Conservation (phyloP, 2,113 vertebrate species). For the Pyxicephalus adspersus region DNA sequence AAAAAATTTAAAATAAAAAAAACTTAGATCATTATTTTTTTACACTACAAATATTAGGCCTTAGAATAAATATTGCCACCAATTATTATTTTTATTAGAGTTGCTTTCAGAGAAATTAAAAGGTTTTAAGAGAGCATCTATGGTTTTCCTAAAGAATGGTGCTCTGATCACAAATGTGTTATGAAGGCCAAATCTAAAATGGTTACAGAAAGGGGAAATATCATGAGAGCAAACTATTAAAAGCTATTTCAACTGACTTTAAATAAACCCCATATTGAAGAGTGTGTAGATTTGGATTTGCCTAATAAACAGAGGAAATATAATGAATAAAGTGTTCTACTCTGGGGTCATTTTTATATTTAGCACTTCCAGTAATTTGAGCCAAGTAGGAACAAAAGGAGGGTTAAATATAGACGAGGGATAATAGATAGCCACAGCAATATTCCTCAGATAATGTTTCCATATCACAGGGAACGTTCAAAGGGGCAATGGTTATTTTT, state of each 20-base stretch:
- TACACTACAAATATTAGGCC: too few species aligned
- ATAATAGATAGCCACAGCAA: conserved; percentile 68
- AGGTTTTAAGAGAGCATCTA: too few species aligned
- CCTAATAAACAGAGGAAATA: conserved; percentile 86
- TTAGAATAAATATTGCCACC: too few species aligned
- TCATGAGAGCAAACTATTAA: conserved; percentile 3
- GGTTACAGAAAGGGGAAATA: not conserved
- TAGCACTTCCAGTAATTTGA: conserved; percentile 87
- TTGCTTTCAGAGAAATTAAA: too few species aligned
- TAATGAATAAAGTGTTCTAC: conserved; percentile 85
- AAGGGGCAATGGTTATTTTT: conserved; percentile 48
- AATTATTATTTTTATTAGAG: too few species aligned
- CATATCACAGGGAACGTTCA: conserved; percentile 63
- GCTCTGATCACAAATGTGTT: not conserved
- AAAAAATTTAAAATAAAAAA: too few species aligned
- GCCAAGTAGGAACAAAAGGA: conserved; percentile 91
- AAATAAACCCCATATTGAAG: conserved; percentile 70
- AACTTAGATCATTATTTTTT: too few species aligned
- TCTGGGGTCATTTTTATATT: conserved; percentile 73
- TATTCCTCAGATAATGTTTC: conserved; percentile 84
- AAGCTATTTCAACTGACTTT: conserved; percentile 71
- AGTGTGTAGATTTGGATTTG: conserved; percentile 13
- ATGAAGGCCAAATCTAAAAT: not conserved
- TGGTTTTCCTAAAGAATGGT: conserved; percentile 1
- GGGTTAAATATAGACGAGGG: conserved; percentile 84